phyloP scores from a whole-genome alignment of 1,140 invertebrate genomes.

The Medauroidea extradentata region DNA sequence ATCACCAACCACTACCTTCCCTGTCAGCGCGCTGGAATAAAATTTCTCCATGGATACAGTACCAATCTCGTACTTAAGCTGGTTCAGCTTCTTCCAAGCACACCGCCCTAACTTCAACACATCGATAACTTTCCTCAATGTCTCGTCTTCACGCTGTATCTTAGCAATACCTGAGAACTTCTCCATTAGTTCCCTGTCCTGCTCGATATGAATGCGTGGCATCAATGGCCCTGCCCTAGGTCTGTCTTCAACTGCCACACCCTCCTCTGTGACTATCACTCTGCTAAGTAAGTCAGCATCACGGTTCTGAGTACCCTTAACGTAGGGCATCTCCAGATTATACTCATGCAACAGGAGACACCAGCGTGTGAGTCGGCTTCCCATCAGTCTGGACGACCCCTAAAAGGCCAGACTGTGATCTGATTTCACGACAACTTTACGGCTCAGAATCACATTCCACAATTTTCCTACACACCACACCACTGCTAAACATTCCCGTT shows the following conservation, averaged over 20 bases:
- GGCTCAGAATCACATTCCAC: conserved; percentile 40
- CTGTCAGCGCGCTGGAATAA: background rate
- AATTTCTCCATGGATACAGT: background rate
- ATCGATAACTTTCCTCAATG: background rate
- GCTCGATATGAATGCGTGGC: background rate
- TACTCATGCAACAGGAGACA: conserved; percentile 38
- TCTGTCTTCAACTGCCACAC: background rate
- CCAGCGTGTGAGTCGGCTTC: conserved; percentile 43
- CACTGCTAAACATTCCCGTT: conserved; percentile 46
- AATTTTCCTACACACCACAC: conserved; percentile 43
- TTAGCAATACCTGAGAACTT: background rate
- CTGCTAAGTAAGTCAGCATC: conserved; percentile 31
- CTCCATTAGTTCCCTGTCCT: background rate
- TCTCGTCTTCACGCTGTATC: background rate
- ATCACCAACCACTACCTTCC: background rate
- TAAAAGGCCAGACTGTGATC: conserved; percentile 46
- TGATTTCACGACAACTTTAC: conserved; percentile 43
- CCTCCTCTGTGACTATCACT: background rate
- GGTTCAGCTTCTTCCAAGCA: background rate
- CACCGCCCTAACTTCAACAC: background rate
- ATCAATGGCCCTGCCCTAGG: background rate
- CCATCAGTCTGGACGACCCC: conserved; percentile 37
- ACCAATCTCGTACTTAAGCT: background rate
- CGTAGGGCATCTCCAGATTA: conserved; percentile 37
- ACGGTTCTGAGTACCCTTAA: conserved; percentile 33